phyloP scores from a whole-genome alignment of 2,797 vertebrate genomes.

The Botia almorhae region DNA sequence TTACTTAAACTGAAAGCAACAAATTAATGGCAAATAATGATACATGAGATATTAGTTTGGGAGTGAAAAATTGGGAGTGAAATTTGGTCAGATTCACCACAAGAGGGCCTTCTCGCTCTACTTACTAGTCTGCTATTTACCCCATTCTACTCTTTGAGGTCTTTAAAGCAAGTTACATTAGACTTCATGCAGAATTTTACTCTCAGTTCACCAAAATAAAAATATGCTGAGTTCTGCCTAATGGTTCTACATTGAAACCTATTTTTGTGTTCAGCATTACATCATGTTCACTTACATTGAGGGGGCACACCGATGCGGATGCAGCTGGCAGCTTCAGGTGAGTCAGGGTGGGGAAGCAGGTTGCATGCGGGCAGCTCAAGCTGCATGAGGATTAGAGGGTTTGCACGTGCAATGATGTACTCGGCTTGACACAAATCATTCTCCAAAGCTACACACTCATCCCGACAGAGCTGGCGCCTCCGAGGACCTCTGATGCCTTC shows the following conservation, averaged over 20 bases:
- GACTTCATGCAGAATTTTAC: neutral
- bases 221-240: neutral
- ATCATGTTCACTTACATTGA: constrained; percentile 84
- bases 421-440: constrained; percentile 90
- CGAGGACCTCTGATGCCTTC: constrained; percentile 76
- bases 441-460: constrained; percentile 96
- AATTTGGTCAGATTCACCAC: constrained; percentile 41
- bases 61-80: neutral
- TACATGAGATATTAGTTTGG: neutral
- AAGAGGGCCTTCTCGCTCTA: constrained; percentile 57
- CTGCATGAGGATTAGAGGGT: constrained; percentile 95
- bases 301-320: constrained; percentile 93
- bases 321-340: constrained; percentile 87
- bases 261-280: no score
- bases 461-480: constrained; percentile 88
- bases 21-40: neutral
- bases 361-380: constrained; percentile 90
- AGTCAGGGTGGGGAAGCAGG: constrained; percentile 86
- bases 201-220: neutral
- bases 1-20: neutral
- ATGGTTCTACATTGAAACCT: no score
- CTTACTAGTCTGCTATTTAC: neutral
- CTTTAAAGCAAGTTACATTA: neutral
- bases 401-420: constrained; percentile 91
- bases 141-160: no score